A percentile compares a stretch with the other conserved stretches of the same genome.
Conservation (phyloP, 2,113 vertebrate genomes). For the Desmodus rotundus region DNA sequence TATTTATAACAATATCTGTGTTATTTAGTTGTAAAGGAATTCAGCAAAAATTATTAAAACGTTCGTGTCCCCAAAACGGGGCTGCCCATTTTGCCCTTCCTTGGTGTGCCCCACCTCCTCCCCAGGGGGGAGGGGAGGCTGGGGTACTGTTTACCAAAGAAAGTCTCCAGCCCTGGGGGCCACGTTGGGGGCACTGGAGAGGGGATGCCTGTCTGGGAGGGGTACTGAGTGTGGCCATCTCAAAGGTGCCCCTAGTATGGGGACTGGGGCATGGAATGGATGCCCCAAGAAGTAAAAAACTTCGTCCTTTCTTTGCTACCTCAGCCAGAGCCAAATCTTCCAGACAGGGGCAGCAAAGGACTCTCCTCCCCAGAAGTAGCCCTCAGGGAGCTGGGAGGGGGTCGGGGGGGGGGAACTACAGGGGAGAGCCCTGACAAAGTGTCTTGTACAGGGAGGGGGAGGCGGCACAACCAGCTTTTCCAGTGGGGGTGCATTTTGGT, state of each 20-base stretch:
- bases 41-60: conserved; percentile 91
- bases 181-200: not conserved
- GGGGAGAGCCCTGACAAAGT: conserved; percentile 23
- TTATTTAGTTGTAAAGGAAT: conserved; percentile 96
- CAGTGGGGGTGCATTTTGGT: not conserved
- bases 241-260: conserved; percentile 19
- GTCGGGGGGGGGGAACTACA: not conserved
- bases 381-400: not conserved
- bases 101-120: conserved; percentile 24
- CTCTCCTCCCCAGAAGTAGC: conserved; percentile 40
- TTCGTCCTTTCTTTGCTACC: conserved; percentile 37
- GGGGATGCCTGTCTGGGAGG: conserved; percentile 18
- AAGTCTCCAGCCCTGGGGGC: conserved; percentile 49
- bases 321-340: conserved; percentile 27
- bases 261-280: not conserved
- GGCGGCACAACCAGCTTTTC: conserved; percentile 12
- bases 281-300: conserved; percentile 22
- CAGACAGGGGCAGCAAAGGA: conserved; percentile 56
- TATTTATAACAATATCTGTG: conserved; percentile 95
- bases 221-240: not conserved
- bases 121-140: conserved; percentile 18
- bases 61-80: conserved; percentile 81
- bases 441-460: not conserved
- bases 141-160: conserved; percentile 17
- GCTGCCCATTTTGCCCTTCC: conserved; percentile 69